These are phyloP conservation scores for Microctonus brassicae DNA, from an alignment of 2,888 invertebrate genomes.

Conservation along the genomic window DNA sequence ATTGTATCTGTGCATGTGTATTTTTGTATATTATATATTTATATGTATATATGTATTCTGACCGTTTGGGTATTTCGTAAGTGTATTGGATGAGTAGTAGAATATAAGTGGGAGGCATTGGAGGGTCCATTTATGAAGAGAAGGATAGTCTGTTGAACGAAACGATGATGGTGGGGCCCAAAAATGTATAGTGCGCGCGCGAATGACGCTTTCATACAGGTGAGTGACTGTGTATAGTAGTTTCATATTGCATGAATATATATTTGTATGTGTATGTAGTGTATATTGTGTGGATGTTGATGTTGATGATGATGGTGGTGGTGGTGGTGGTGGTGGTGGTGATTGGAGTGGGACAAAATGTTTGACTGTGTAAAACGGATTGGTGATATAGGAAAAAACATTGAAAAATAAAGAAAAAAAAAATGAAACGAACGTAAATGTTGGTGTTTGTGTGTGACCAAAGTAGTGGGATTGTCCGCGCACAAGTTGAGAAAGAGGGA, in stretches of 20 bases:
- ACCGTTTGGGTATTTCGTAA: constrained; percentile 10
- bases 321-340: background rate
- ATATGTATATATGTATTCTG: background rate
- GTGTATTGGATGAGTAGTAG: background rate
- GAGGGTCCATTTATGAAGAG: constrained; percentile 70
- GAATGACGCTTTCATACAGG: constrained; percentile 43
- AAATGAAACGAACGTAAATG: background rate
- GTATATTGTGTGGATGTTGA: too few relatives aligned
- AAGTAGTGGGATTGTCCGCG: too few relatives aligned
- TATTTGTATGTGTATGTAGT: too few relatives aligned
- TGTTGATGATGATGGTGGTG: background rate
- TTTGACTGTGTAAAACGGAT: background rate
- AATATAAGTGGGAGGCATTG: constrained; percentile 31
- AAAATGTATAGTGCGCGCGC: constrained; percentile 34
- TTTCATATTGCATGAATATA: background rate
- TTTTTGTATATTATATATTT: too few relatives aligned
- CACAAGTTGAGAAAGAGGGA: background rate
- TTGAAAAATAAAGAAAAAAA: background rate
- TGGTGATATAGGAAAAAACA: constrained; percentile 20
- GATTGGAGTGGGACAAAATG: background rate
- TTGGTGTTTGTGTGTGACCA: background rate
- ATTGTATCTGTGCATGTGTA: background rate
- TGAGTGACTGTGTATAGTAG: constrained; percentile 31
- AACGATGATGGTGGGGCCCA: constrained; percentile 29
- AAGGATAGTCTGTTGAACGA: constrained; percentile 72